phyloP scores from a whole-genome alignment of 1,140 invertebrate genomes.

The Bombus polaris region DNA sequence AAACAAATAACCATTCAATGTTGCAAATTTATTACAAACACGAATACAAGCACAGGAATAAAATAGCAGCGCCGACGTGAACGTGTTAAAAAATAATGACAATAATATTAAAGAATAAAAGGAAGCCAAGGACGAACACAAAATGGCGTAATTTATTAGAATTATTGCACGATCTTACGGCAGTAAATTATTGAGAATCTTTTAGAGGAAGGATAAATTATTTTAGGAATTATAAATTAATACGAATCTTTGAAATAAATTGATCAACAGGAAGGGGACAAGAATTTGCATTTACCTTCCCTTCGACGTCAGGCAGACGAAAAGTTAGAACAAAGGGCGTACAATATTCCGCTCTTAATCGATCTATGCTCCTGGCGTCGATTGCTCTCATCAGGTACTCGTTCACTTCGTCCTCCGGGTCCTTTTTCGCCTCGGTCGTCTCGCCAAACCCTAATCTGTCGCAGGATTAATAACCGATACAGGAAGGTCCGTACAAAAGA shows the following conservation, averaged over 20 bases:
- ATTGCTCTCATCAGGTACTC: constrained; percentile 97
- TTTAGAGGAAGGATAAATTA: too few relatives aligned
- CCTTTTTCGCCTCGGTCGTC: constrained; percentile 85
- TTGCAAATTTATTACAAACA: too few relatives aligned
- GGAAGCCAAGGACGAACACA: too few relatives aligned
- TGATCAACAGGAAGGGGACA: fast-evolving
- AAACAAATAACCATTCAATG: too few relatives aligned
- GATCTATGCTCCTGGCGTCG: constrained; percentile 96
- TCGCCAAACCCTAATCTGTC: constrained; percentile 87
- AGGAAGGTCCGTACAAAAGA: neutral
- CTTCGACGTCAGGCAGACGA: constrained; percentile 89
- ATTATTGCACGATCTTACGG: too few relatives aligned
- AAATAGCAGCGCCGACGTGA: too few relatives aligned
- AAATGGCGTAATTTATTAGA: too few relatives aligned
- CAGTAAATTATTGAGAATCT: too few relatives aligned
- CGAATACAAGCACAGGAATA: too few relatives aligned
- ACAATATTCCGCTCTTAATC: constrained; percentile 92
- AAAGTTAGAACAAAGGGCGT: constrained; percentile 92
- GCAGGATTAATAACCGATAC: constrained; percentile 17
- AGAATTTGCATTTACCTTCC: constrained; percentile 85
- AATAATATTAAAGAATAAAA: too few relatives aligned
- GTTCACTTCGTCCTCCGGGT: constrained; percentile 96
- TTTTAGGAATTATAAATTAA: too few relatives aligned
- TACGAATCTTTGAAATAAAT: neutral
- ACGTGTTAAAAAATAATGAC: too few relatives aligned